Evolutionary conservation across 1,140 invertebrate species (phyloP).

Genomic region (Hetaerina americana): DNA sequence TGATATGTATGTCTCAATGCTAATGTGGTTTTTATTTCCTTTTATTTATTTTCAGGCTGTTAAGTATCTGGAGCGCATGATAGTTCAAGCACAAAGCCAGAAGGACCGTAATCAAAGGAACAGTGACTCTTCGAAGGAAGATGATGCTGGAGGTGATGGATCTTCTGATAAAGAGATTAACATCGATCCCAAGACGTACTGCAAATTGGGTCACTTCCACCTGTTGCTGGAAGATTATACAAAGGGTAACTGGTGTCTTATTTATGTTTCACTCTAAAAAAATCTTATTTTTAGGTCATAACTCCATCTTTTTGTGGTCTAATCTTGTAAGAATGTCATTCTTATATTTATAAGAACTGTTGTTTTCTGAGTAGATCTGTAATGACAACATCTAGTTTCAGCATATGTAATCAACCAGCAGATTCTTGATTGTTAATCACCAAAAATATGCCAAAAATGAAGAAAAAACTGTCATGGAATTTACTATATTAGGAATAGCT

Average conservation of each 20-base stretch:
- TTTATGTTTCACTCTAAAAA: too few species aligned
- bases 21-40: too few species aligned
- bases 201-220: constrained; percentile 88
- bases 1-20: too few species aligned
- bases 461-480: too few species aligned
- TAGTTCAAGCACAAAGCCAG: constrained; percentile 57
- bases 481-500: too few species aligned
- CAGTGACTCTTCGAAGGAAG: constrained; percentile 8
- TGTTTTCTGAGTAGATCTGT: too few species aligned
- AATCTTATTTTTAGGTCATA: too few species aligned
- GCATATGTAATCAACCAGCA: too few species aligned
- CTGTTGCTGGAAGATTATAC: constrained; percentile 77
- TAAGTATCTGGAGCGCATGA: constrained; percentile 70
- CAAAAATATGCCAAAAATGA: too few species aligned
- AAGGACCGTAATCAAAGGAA: constrained; percentile 27
- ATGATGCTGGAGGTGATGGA: constrained; percentile 23
- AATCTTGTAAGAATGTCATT: background rate
- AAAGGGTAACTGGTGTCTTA: constrained; percentile 64
- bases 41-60: constrained; percentile 52
- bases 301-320: background rate
- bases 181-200: constrained; percentile 81
- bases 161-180: constrained; percentile 43
- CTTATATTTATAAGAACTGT: too few species aligned
- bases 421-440: too few species aligned
- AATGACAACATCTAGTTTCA: too few species aligned